Base-by-base conservation (phyloP, 2,113 vertebrate species). In the Kobus ellipsiprymnus region DNA sequence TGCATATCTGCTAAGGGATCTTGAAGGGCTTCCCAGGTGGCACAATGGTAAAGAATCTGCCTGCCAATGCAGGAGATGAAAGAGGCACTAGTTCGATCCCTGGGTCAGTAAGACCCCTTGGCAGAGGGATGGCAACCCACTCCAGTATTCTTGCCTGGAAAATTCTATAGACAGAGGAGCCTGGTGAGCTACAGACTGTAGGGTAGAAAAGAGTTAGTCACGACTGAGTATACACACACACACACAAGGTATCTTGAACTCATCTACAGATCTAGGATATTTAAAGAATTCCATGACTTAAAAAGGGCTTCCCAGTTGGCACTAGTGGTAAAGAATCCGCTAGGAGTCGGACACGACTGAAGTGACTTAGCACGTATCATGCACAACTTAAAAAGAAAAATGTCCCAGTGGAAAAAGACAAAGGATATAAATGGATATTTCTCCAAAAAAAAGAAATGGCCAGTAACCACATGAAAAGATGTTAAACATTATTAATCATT, bases 331-430 rank as follows among this genome's bases (percentile, higher is more conserved):
- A 40, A 40, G 36, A 67, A 5, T 21, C 64, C 64, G 21, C 16
- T 67, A 67, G 64, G 64, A 36, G 17, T 67, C 1, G 0, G 33
- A 67, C 33, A 67, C 8, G 9, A 67, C 33, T 67, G 33, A 36
- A 67, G 33, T 21, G 64, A 67, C 33, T 67, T 67, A 36, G 33
- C 64, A 67, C 0, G 0, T 67, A 67, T 36, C 17, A 36, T 67
- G 33, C 86, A 90, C 36, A 95, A 95, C 16, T 90, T 92, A 86
- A 80, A 85, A 87, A 87, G 19, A 80, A 27, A 91, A 92, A 62
- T 48, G 67, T 67, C 15, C 7, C 21, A 95, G 67, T 90, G 82
- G 88, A 86, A 92, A 12, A 88, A 3, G 17, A 12, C 21, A 48
- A 91, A 54, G n/a, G 36, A 87, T 48, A 23, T 60, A 57, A 86